Evolutionary conservation across 2,797 vertebrate genomes (phyloP).

Genomic region (Sandelia bainsii): DNA sequence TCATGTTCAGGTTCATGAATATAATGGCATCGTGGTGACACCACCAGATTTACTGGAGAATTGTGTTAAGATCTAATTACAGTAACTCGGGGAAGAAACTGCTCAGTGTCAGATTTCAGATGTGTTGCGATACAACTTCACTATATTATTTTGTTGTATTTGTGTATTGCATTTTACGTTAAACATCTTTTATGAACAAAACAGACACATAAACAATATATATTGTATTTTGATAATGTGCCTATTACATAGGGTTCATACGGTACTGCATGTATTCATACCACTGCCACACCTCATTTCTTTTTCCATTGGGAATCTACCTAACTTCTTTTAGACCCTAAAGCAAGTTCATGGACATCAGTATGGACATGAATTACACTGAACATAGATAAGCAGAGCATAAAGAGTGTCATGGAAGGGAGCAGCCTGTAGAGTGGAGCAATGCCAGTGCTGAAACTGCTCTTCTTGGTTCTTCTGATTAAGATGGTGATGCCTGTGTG

Average conservation of each 20-base stretch:
- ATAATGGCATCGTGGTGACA: no score
- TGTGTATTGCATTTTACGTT: not conserved
- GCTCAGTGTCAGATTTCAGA: not conserved
- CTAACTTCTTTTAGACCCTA: not conserved
- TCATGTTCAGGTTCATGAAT: not conserved
- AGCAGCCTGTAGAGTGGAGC: constrained; percentile 11
- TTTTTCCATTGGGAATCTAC: not conserved
- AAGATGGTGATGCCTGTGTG: constrained; percentile 58
- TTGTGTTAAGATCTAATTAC: not conserved
- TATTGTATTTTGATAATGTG: no score
- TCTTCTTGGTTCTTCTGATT: constrained; percentile 56
- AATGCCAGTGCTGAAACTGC: constrained; percentile 61
- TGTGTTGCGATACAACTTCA: not conserved
- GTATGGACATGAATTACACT: not conserved
- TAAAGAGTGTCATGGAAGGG: constrained; percentile 6
- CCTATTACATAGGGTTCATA: not conserved
- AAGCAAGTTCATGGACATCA: constrained; percentile 1
- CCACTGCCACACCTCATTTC: not conserved
- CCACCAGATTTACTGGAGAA: not conserved
- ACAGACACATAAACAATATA: no score
- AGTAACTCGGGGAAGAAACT: no score
- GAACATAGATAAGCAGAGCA: not conserved
- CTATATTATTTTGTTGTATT: not conserved
- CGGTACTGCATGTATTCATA: not conserved
- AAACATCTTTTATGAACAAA: no score